Evolutionary conservation across 2,888 invertebrate genomes (phyloP).

Genomic region (Melanostoma scalare): DNA sequence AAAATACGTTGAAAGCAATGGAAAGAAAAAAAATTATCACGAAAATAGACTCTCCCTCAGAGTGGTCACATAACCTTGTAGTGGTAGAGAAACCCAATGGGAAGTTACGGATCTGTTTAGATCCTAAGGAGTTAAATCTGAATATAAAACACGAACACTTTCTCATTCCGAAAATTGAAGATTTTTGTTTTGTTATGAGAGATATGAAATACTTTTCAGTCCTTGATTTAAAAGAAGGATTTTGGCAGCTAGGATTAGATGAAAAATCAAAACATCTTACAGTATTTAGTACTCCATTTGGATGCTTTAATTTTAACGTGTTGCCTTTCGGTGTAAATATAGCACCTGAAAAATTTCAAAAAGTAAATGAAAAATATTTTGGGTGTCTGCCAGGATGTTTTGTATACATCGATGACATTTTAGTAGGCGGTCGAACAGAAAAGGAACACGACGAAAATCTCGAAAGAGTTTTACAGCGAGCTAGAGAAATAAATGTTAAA

Average conservation of each 20-base stretch:
- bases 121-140: too few relatives aligned
- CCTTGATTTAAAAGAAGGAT: constrained; percentile 37
- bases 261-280: constrained; percentile 46
- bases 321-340: constrained; percentile 52
- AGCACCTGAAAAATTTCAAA: constrained; percentile 57
- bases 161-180: too few relatives aligned
- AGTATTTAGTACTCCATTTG: constrained; percentile 68
- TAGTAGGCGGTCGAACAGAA: constrained; percentile 28
- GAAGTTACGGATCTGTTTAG: too few relatives aligned
- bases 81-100: too few relatives aligned
- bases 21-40: too few relatives aligned
- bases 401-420: constrained; percentile 49
- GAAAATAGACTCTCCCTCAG: too few relatives aligned
- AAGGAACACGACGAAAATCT: constrained; percentile 46
- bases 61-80: too few relatives aligned
- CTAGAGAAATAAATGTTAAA: constrained; percentile 35
- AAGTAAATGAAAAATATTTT: constrained; percentile 52
- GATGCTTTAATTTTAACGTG: constrained; percentile 49
- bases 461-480: constrained; percentile 28
- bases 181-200: constrained; percentile 13
- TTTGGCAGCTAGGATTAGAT: constrained; percentile 20
- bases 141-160: too few relatives aligned
- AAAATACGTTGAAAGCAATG: too few relatives aligned
- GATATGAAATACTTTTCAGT: constrained; percentile 28
- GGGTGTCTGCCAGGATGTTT: constrained; percentile 32